phyloP scores from a whole-genome alignment of 2,113 vertebrate genomes.

The Rana temporaria region DNA sequence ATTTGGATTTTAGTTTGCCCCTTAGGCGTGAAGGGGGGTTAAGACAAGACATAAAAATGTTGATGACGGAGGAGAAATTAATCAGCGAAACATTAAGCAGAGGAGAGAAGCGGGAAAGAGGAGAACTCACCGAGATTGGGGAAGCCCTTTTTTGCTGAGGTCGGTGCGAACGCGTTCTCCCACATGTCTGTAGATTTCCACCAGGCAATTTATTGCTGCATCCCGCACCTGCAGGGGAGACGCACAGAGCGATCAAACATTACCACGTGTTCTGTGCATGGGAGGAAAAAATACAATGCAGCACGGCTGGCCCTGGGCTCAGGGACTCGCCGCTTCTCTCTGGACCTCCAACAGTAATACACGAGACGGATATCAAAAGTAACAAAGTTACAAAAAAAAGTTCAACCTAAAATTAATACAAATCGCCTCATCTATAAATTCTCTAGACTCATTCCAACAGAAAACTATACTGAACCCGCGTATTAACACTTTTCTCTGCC shows the following conservation, averaged over 20 bases:
- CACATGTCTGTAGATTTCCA: conserved; percentile 98
- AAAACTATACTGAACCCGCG: too few species aligned
- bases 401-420: too few species aligned
- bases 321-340: not conserved
- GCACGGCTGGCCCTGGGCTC: not conserved
- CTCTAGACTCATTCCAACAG: too few species aligned
- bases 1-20: too few species aligned
- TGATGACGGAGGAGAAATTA: not conserved
- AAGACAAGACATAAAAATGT: too few species aligned
- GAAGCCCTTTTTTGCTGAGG: conserved; percentile 96
- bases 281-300: not conserved
- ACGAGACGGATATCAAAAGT: too few species aligned
- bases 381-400: too few species aligned
- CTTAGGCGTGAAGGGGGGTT: too few species aligned
- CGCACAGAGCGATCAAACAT: not conserved
- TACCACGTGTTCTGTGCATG: not conserved
- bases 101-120: conserved; percentile 3
- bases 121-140: conserved; percentile 88
- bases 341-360: too few species aligned
- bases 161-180: conserved; percentile 96
- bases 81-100: conserved; percentile 8
- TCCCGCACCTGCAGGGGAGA: conserved; percentile 86
- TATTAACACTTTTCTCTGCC: too few species aligned
- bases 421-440: too few species aligned
- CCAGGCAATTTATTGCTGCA: conserved; percentile 92